Evolutionary conservation across 2,797 vertebrate species (phyloP).

Genomic region (Lemur catta): DNA sequence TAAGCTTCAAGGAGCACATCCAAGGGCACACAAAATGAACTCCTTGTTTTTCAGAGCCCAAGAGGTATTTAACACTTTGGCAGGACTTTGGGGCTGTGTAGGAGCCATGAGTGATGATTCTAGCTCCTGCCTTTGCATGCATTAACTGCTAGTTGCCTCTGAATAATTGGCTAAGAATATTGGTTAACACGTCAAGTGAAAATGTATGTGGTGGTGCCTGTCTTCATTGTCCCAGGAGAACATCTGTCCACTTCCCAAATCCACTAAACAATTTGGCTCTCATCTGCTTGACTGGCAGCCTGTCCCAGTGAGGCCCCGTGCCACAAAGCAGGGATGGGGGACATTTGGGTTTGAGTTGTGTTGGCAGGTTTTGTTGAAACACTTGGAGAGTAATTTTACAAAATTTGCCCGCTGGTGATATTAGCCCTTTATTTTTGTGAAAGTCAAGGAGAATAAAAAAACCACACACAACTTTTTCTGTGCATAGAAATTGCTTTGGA

Average conservation of each 20-base stretch:
- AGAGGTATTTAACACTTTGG: constrained; percentile 61
- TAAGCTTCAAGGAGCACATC: background rate
- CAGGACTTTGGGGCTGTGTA: constrained; percentile 61
- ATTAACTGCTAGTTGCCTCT: constrained; percentile 69
- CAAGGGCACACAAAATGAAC: constrained; percentile 53
- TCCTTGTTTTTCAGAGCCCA: background rate
- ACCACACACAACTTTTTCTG: background rate
- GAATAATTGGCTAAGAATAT: constrained; percentile 58
- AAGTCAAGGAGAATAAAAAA: constrained; percentile 64
- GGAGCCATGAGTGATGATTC: constrained; percentile 69
- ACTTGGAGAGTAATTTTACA: constrained; percentile 77
- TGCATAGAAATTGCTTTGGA: background rate
- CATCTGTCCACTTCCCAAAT: constrained; percentile 57
- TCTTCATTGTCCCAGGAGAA: constrained; percentile 69
- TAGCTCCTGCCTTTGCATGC: constrained; percentile 61
- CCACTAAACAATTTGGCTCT: constrained; percentile 69
- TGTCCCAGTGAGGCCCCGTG: constrained; percentile 66
- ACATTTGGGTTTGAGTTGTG: constrained; percentile 74
- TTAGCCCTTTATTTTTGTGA: constrained; percentile 77
- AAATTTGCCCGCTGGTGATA: constrained; percentile 70
- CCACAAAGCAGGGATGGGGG: constrained; percentile 48
- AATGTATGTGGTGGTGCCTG: constrained; percentile 68
- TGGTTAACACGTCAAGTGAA: constrained; percentile 70
- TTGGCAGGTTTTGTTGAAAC: constrained; percentile 71
- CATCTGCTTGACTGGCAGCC: constrained; percentile 65